Base-by-base conservation (phyloP, 2,113 vertebrate genomes). In the Bambusicola thoracicus region DNA sequence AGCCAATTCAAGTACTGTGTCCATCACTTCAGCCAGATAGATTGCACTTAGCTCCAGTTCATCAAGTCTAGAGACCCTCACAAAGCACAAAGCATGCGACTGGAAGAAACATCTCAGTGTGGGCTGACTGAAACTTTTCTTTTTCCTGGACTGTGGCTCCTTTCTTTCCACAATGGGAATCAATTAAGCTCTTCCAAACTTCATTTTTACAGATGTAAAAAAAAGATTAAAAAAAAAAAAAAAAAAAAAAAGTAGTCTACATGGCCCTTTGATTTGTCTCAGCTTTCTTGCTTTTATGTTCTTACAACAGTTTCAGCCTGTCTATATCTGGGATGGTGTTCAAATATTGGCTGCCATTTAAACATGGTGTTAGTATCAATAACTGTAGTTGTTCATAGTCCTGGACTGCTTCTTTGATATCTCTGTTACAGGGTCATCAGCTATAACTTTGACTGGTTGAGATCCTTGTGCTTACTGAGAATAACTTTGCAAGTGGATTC, bases 171-270 rank as follows among this genome's bases (percentile, higher is more conserved):
- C 18, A 63, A 8, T 43, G 32, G 56, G 13, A 8, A 55, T 65
- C 48, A 46, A 46, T 14, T 40, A 12, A 55, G 20, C 6, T 90
- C 68, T 92, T 75, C 10, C 38, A 87, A 72, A 68, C 4, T 19
- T 29, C 48, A 4, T 32, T 46, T 56, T 69, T 51, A 44, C 18
- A 84, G 8, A 49, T 49, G 40, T 12, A 13, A n/a, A 66, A 46
- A 18, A 72, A 29, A 21, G 18, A 2, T 21, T 21, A 48, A 48
- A 1, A 2, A 10, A 51, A 25, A 11, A 43, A 15, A 11, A 20
- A 8, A 20, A 10, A 7, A 32, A 32, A 2, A 8, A 6, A 8
- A 38, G 22, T 46, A 0, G 6, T n/a, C 24, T n/a, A 12, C 5
- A 18, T 27, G 20, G 30, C 3, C 5, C 8, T 78, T 79, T 51